A percentile compares a stretch with the other conserved stretches of the same genome.
Conservation (phyloP, 2,888 invertebrate species). For the Tetragonisca angustula region DNA sequence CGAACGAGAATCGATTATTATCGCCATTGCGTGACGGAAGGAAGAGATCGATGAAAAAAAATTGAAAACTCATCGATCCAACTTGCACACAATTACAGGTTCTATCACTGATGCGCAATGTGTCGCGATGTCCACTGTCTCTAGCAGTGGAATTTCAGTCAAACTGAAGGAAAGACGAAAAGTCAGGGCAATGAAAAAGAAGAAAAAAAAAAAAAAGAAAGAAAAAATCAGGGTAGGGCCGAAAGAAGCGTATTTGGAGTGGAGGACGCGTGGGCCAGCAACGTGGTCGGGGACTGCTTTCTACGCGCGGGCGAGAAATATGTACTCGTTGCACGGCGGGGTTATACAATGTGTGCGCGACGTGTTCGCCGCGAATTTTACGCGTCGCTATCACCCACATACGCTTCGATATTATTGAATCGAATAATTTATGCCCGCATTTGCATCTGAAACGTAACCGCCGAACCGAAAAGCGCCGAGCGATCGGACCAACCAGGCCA, state of each 20-base stretch:
- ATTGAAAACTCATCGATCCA: no score
- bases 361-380: constrained; percentile 54
- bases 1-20: no score
- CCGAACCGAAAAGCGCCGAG: not conserved
- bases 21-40: not conserved
- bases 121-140: not conserved
- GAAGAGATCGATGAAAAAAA: not conserved
- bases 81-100: no score
- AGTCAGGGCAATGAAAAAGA: not conserved
- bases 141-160: constrained; percentile 36
- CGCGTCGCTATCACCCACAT: constrained; percentile 58
- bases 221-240: constrained; percentile 44
- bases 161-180: constrained; percentile 42
- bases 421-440: constrained; percentile 42
- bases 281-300: constrained; percentile 78
- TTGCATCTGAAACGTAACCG: constrained; percentile 30
- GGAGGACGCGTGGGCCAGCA: constrained; percentile 75
- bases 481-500: not conserved
- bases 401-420: constrained; percentile 44
- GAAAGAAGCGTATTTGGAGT: constrained; percentile 14
- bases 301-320: constrained; percentile 79
- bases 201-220: not conserved
- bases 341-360: not conserved
- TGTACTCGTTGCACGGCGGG: constrained; percentile 56
- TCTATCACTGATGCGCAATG: no score